These are phyloP conservation scores for Nannoperca obscura DNA, from an alignment of 2,797 vertebrate species.

Conservation along the genomic window DNA sequence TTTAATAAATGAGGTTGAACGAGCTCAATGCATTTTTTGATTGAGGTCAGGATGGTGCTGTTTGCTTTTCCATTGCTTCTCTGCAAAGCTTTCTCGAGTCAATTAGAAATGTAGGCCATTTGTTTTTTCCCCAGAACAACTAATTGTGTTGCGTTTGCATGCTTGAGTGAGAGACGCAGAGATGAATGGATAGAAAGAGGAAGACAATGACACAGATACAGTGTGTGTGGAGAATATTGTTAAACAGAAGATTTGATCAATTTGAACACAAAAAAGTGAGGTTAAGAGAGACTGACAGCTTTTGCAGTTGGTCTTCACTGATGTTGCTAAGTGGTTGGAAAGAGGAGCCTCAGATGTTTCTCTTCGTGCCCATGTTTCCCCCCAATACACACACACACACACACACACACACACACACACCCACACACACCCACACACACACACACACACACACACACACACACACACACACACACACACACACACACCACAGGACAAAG, in stretches of 20 bases:
- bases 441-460: constrained; percentile 6
- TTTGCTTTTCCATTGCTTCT: constrained; percentile 30
- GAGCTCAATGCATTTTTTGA: constrained; percentile 28
- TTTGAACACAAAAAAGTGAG: not conserved
- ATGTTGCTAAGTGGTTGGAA: not conserved
- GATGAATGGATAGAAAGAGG: constrained; percentile 12
- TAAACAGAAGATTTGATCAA: not conserved
- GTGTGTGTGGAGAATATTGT: not conserved
- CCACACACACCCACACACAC: too few relatives aligned
- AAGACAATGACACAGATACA: not conserved
- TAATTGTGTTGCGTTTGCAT: constrained; percentile 47
- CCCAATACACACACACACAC: constrained; percentile 6
- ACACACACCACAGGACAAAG: constrained; percentile 45
- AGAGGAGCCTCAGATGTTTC: constrained; percentile 6
- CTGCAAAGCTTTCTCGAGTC: constrained; percentile 32
- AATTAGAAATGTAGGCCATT: constrained; percentile 67
- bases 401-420: not conserved
- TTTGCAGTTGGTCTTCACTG: constrained; percentile 7
- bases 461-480: not conserved
- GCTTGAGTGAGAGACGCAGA: constrained; percentile 28
- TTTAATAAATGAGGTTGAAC: constrained; percentile 25
- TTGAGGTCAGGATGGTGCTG: constrained; percentile 54
- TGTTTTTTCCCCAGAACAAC: constrained; percentile 51
- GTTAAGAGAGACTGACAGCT: not conserved
- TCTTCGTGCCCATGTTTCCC: not conserved